A percentile compares a stretch with the other conserved stretches of the same genome.
Evolutionary conservation across 1,140 invertebrate species (phyloP).

Genomic region (Megalonaias nervosa): DNA sequence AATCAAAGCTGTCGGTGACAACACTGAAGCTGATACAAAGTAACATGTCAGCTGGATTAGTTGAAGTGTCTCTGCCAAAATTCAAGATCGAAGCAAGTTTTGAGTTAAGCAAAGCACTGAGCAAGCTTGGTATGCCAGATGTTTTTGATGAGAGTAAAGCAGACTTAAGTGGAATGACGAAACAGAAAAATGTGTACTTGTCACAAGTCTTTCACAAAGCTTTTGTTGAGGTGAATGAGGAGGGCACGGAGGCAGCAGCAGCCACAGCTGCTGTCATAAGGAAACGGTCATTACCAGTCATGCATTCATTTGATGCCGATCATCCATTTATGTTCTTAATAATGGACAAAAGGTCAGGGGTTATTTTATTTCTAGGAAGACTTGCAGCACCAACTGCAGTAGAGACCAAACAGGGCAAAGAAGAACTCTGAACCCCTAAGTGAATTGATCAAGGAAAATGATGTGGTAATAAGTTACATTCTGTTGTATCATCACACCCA

Average conservation of each 20-base stretch:
- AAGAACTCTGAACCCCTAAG: too few species aligned
- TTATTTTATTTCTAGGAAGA: conserved; percentile 79
- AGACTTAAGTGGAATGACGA: conserved; percentile 58
- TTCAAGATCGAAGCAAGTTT: conserved; percentile 78
- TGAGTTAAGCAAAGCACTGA: conserved; percentile 69
- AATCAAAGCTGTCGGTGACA: conserved; percentile 71
- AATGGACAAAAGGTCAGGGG: conserved; percentile 75
- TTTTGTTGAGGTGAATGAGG: conserved; percentile 73
- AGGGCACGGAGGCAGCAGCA: conserved; percentile 56
- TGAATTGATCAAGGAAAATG: too few species aligned
- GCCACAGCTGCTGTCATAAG: conserved; percentile 30
- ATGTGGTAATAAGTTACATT: too few species aligned
- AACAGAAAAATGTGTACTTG: conserved; percentile 40
- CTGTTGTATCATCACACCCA: too few species aligned
- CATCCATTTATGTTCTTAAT: conserved; percentile 83
- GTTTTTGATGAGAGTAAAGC: conserved; percentile 21
- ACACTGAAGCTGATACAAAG: conserved; percentile 64
- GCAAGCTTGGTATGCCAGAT: conserved; percentile 74
- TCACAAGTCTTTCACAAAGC: conserved; percentile 72
- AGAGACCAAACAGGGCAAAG: too few species aligned
- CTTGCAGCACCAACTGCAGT: conserved; percentile 21
- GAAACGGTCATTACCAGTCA: background rate
- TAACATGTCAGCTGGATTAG: conserved; percentile 17
- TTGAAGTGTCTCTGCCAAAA: conserved; percentile 75
- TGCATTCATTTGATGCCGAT: conserved; percentile 77